phyloP scores from a whole-genome alignment of 2,888 invertebrate genomes.

The Boloria selene region DNA sequence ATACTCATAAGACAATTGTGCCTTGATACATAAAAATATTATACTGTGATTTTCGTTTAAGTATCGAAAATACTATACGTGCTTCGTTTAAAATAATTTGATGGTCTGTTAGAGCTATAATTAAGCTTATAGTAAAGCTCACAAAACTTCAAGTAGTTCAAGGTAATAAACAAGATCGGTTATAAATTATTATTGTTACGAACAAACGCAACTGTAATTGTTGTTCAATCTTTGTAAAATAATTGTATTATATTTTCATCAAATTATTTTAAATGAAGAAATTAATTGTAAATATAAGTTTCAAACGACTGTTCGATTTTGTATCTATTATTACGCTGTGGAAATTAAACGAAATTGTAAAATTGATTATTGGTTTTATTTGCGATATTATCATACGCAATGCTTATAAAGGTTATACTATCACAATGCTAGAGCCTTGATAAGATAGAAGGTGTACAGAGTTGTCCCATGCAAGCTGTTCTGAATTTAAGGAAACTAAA shows the following conservation, averaged over 20 bases:
- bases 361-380: slow-evolving; percentile 49
- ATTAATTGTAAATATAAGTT: slow-evolving; percentile 49
- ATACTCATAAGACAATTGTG: slow-evolving; percentile 40
- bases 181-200: neutral
- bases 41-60: slow-evolving; percentile 63
- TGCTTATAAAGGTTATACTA: slow-evolving; percentile 34
- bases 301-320: slow-evolving; percentile 42
- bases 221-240: too few relatives aligned
- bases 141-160: too few relatives aligned
- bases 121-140: neutral
- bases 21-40: slow-evolving; percentile 47
- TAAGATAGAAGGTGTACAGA: slow-evolving; percentile 23
- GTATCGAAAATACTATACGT: slow-evolving; percentile 47
- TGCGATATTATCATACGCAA: slow-evolving; percentile 43
- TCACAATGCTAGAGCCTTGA: slow-evolving; percentile 26
- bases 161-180: too few relatives aligned
- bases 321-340: slow-evolving; percentile 26
- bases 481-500: neutral
- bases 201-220: too few relatives aligned
- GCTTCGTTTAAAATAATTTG: slow-evolving; percentile 41
- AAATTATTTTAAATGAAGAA: slow-evolving; percentile 42
- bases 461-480: slow-evolving; percentile 3
- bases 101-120: neutral
- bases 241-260: slow-evolving; percentile 9
- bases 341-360: slow-evolving; percentile 45